Evolutionary conservation across 2,888 invertebrate species (phyloP).

Genomic region (Tipula helvola): DNA sequence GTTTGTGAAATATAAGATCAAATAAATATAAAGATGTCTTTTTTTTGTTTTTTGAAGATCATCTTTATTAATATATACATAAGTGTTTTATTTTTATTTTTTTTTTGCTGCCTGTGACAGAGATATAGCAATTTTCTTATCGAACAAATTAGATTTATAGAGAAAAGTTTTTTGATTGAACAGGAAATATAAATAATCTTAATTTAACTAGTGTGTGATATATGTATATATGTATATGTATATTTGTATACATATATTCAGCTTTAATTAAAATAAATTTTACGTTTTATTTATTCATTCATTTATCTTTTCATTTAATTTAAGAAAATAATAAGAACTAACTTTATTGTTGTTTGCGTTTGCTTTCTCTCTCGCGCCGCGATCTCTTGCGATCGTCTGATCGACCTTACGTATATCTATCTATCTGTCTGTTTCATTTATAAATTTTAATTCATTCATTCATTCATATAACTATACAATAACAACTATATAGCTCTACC

Average conservation of each 20-base stretch:
- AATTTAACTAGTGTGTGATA: background rate
- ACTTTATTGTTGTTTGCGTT: background rate
- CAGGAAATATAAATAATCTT: background rate
- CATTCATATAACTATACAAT: background rate
- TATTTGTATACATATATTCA: background rate
- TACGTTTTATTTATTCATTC: background rate
- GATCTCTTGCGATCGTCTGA: background rate
- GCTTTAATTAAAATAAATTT: background rate
- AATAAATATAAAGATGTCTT: background rate
- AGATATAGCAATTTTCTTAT: background rate
- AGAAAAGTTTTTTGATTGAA: background rate
- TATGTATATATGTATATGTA: background rate
- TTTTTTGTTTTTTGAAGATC: background rate
- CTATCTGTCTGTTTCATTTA: background rate
- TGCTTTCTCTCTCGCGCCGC: background rate
- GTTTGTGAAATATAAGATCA: slow-evolving; percentile 4
- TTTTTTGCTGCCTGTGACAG: background rate
- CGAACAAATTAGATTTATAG: background rate
- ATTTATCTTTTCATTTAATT: background rate
- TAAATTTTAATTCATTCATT: background rate
- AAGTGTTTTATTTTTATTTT: background rate
- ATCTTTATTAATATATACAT: background rate
- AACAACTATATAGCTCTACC: background rate
- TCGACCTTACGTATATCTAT: background rate
- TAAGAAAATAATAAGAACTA: background rate